These are phyloP conservation scores for Clarias gariepinus DNA, from an alignment of 2,113 vertebrate species.

Conservation along the genomic window DNA sequence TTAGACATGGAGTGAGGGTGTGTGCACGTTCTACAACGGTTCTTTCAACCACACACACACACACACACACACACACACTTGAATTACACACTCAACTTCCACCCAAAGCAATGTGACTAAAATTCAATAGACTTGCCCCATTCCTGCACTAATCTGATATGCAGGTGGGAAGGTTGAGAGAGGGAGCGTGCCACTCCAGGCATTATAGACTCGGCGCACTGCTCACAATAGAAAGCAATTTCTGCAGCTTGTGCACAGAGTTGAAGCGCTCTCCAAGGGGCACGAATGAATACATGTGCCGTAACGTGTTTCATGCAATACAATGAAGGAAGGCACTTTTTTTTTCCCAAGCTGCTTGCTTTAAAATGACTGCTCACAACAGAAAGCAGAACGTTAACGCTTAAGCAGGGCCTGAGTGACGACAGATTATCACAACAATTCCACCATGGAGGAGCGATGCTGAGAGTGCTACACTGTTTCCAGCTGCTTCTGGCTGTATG, in stretches of 20 bases:
- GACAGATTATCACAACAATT: slow-evolving; percentile 10
- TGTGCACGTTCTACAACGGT: background rate
- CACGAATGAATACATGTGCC: slow-evolving; percentile 39
- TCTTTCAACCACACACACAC: background rate
- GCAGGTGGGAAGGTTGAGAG: slow-evolving; percentile 48
- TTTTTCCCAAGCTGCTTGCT: background rate
- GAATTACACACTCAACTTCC: slow-evolving; percentile 50
- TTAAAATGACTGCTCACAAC: slow-evolving; percentile 1
- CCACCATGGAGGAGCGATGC: background rate
- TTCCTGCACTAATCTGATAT: slow-evolving; percentile 50
- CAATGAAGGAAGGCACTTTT: slow-evolving; percentile 40
- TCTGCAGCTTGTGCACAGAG: slow-evolving; percentile 40
- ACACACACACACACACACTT: no score
- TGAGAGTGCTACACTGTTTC: background rate
- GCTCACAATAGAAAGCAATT: slow-evolving; percentile 52
- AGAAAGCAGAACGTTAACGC: background rate
- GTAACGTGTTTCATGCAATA: slow-evolving; percentile 47
- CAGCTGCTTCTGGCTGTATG: background rate
- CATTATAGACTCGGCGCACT: slow-evolving; percentile 24
- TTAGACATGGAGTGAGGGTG: background rate
- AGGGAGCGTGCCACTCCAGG: slow-evolving; percentile 22
- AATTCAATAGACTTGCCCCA: slow-evolving; percentile 43
- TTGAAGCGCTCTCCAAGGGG: slow-evolving; percentile 38
- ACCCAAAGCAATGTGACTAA: slow-evolving; percentile 42
- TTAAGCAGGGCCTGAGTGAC: slow-evolving; percentile 5